A percentile compares a stretch with the other conserved stretches of the same genome.
Conservation (phyloP, 2,797 vertebrate species). For the Cyclura pinguis region DNA sequence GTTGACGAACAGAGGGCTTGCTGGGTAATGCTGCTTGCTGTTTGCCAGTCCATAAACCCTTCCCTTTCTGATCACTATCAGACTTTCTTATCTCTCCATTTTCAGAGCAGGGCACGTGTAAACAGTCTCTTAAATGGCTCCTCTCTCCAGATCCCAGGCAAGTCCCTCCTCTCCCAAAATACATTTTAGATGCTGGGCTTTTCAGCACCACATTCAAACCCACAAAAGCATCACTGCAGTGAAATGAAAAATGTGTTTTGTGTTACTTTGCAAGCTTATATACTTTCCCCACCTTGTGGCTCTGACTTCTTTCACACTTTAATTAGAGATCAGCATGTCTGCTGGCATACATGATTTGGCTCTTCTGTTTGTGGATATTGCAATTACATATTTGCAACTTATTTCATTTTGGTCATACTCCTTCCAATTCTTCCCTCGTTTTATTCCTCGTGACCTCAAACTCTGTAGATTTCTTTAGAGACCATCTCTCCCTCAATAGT, state of each 20-base stretch:
- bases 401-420: background rate
- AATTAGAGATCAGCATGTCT: background rate
- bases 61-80: background rate
- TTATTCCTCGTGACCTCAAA: background rate
- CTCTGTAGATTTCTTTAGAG: slow-evolving; percentile 33
- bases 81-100: background rate
- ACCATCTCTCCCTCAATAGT: background rate
- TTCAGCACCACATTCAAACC: background rate
- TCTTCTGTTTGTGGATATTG: background rate
- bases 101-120: background rate
- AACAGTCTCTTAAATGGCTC: background rate
- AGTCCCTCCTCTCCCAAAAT: background rate
- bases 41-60: background rate
- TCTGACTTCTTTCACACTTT: slow-evolving; percentile 4
- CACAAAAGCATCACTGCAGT: background rate
- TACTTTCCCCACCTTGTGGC: background rate
- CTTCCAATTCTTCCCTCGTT: fast-evolving
- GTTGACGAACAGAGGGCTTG: background rate
- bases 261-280: background rate
- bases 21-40: background rate
- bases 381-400: background rate
- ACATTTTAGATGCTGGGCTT: background rate
- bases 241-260: background rate
- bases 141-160: background rate
- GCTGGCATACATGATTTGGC: background rate